These are phyloP conservation scores for Tortrix viridana DNA, from an alignment of 2,888 invertebrate species.

Conservation along the genomic window DNA sequence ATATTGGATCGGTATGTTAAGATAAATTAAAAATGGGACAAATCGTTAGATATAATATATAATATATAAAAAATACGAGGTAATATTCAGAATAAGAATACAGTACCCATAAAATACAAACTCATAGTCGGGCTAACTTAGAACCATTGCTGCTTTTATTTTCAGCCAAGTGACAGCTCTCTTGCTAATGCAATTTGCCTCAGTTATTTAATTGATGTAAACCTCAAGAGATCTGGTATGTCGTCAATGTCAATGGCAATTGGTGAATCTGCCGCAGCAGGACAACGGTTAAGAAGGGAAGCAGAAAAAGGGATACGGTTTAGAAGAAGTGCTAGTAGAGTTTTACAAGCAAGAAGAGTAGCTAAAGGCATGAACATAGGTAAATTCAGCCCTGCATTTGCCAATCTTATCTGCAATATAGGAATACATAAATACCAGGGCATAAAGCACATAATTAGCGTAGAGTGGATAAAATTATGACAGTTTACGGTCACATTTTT, in stretches of 20 bases:
- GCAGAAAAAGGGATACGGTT: conserved; percentile 77
- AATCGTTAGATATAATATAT: no score
- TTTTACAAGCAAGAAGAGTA: conserved; percentile 74
- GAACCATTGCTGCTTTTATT: conserved; percentile 37
- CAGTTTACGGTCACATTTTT: no score
- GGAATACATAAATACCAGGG: not conserved
- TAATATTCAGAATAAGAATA: not conserved
- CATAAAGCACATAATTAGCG: not conserved
- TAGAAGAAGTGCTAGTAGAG: conserved; percentile 73
- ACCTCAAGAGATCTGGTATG: conserved; percentile 79
- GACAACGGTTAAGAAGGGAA: conserved; percentile 73
- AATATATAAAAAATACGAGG: not conserved
- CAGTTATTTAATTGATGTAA: conserved; percentile 73
- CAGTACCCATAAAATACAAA: no score
- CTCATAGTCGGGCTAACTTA: not conserved
- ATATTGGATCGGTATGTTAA: conserved; percentile 73
- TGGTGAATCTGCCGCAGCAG: conserved; percentile 76
- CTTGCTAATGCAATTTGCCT: conserved; percentile 77
- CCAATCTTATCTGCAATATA: not conserved
- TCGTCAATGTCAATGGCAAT: conserved; percentile 69
- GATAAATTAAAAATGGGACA: not conserved
- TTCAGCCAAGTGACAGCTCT: conserved; percentile 69
- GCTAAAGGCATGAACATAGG: conserved; percentile 80
- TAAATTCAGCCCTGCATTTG: conserved; percentile 41
- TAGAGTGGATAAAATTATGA: no score